Evolutionary conservation across 2,888 invertebrate genomes (phyloP).

Genomic region (Eugnorisma glareosa): DNA sequence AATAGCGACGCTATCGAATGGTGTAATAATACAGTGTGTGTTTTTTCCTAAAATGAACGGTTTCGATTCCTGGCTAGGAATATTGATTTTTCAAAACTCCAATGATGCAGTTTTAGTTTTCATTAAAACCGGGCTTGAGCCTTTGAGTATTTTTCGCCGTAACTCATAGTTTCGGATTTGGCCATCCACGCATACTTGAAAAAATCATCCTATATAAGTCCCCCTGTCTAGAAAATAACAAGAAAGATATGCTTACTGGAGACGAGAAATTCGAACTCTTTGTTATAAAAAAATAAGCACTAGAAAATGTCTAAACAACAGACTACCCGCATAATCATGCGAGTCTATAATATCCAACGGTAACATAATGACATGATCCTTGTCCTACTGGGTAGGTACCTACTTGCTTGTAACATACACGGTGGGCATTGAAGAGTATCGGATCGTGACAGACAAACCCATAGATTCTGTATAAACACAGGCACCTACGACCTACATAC

Average conservation of each 20-base stretch:
- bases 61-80: background rate
- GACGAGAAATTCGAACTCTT: background rate
- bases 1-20: background rate
- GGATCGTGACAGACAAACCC: conserved; percentile 56
- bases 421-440: conserved; percentile 55
- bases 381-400: conserved; percentile 25
- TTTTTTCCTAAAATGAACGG: background rate
- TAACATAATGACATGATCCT: conserved; percentile 40
- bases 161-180: background rate
- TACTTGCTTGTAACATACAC: conserved; percentile 29
- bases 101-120: background rate
- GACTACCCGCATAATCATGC: conserved; percentile 16
- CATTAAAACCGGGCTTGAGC: background rate
- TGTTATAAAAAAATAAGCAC: background rate
- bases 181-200: background rate
- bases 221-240: background rate
- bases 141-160: background rate
- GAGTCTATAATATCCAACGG: conserved; percentile 7
- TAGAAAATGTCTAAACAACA: background rate
- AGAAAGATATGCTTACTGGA: background rate
- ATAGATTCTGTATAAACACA: conserved; percentile 7
- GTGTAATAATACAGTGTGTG: too few species aligned
- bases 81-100: background rate
- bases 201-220: background rate
- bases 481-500: background rate